phyloP scores from a whole-genome alignment of 2,797 vertebrate species.

The Sternarchorhynchus goeldii region DNA sequence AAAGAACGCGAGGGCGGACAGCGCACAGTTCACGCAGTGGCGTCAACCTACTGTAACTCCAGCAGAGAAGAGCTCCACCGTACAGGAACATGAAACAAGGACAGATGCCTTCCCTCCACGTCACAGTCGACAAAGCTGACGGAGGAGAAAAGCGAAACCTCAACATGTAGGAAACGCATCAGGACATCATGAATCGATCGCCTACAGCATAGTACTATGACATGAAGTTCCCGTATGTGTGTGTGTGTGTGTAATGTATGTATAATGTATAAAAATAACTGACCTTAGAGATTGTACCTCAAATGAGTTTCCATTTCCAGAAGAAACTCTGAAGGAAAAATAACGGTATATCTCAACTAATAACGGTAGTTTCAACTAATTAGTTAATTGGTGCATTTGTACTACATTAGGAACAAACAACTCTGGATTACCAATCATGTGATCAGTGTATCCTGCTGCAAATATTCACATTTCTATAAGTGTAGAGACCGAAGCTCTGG shows the following conservation, averaged over 20 bases:
- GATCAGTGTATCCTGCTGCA: background rate
- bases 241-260: background rate
- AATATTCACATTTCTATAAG: background rate
- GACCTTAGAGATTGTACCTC: constrained; percentile 61
- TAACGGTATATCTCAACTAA: background rate
- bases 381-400: background rate
- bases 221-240: background rate
- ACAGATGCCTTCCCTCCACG: constrained; percentile 57
- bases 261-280: constrained; percentile 13
- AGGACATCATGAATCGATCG: background rate
- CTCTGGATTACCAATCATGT: background rate
- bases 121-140: constrained; percentile 70
- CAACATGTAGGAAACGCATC: background rate
- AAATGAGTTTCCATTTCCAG: constrained; percentile 28
- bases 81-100: constrained; percentile 52
- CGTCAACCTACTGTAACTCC: constrained; percentile 77
- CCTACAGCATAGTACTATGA: background rate
- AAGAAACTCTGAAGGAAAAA: constrained; percentile 48
- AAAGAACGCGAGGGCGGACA: background rate
- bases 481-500: background rate
- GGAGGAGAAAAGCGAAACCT: constrained; percentile 13
- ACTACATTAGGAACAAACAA: background rate
- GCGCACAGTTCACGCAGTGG: too few species aligned
- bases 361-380: background rate
- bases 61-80: constrained; percentile 69